Percentiles rank a stretch among this genome's conserved stretches.
These are phyloP conservation scores for Phania funesta DNA, from an alignment of 2,888 invertebrate species.

Conservation along the genomic window DNA sequence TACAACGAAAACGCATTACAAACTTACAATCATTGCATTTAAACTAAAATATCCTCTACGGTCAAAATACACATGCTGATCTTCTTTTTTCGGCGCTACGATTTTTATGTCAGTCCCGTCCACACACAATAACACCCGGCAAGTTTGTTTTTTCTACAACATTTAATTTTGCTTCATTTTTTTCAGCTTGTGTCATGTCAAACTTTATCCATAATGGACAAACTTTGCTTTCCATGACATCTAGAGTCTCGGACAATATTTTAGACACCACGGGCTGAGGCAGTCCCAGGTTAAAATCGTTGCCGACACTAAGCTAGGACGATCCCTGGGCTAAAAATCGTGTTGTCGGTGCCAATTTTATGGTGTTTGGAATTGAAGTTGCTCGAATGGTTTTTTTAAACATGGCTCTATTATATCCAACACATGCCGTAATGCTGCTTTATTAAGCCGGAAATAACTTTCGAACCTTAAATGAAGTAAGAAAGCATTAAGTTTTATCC, in stretches of 20 bases:
- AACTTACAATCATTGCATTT: constrained; percentile 24
- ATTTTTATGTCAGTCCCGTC: constrained; percentile 24
- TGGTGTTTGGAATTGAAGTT: background rate
- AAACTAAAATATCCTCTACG: background rate
- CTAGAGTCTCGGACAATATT: constrained; percentile 13
- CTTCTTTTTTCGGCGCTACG: constrained; percentile 2
- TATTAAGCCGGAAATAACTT: too few relatives aligned
- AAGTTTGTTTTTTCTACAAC: background rate
- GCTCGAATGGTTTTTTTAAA: background rate
- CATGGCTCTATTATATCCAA: background rate
- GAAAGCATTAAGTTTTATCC: background rate
- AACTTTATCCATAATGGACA: constrained; percentile 17
- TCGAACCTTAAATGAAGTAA: too few relatives aligned
- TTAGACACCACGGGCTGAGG: background rate
- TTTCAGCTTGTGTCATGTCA: background rate
- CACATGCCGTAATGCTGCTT: background rate
- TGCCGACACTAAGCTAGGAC: background rate
- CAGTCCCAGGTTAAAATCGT: background rate
- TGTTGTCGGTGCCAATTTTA: background rate
- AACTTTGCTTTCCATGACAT: constrained; percentile 1
- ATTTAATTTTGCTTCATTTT: constrained; percentile 1
- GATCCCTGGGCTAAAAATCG: too few relatives aligned
- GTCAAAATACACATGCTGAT: constrained; percentile 14
- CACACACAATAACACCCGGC: constrained; percentile 15
- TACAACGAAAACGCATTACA: background rate